phyloP scores from a whole-genome alignment of 2,888 invertebrate genomes.

The Netelia inedita region DNA sequence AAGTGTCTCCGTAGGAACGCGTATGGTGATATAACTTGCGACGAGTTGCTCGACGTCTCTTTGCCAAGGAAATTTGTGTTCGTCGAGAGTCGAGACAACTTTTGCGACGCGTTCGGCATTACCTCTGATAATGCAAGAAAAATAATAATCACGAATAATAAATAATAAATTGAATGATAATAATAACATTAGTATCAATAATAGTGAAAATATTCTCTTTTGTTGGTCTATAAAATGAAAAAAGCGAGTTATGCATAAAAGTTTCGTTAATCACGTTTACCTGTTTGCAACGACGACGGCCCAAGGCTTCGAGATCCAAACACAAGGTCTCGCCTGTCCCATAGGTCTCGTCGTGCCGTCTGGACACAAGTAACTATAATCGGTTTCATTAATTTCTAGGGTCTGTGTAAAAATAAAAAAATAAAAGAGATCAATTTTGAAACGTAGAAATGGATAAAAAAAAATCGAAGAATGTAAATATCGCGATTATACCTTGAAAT shows the following conservation, averaged over 20 bases:
- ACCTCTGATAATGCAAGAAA: constrained; percentile 79
- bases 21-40: constrained; percentile 86
- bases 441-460: constrained; percentile 8
- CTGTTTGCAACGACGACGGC: constrained; percentile 90
- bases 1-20: constrained; percentile 85
- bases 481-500: constrained; percentile 87
- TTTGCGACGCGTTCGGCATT: constrained; percentile 86
- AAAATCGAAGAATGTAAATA: constrained; percentile 67
- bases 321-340: constrained; percentile 87
- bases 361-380: constrained; percentile 91
- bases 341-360: constrained; percentile 90
- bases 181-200: too few species aligned
- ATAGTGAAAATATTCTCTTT: too few species aligned
- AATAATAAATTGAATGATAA: too few species aligned
- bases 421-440: neutral
- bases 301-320: constrained; percentile 93
- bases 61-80: constrained; percentile 86
- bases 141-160: too few species aligned
- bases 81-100: constrained; percentile 85
- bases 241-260: constrained; percentile 15
- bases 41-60: constrained; percentile 88
- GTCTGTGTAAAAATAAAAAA: constrained; percentile 44
- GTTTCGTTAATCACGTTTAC: constrained; percentile 77
- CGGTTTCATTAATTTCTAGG: constrained; percentile 75
- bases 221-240: constrained; percentile 7